Evolutionary conservation across 2,797 vertebrate genomes (phyloP), one percentile per base, ranked within the genome.

Genomic region (Yasuhikotakia modesta): DNA sequence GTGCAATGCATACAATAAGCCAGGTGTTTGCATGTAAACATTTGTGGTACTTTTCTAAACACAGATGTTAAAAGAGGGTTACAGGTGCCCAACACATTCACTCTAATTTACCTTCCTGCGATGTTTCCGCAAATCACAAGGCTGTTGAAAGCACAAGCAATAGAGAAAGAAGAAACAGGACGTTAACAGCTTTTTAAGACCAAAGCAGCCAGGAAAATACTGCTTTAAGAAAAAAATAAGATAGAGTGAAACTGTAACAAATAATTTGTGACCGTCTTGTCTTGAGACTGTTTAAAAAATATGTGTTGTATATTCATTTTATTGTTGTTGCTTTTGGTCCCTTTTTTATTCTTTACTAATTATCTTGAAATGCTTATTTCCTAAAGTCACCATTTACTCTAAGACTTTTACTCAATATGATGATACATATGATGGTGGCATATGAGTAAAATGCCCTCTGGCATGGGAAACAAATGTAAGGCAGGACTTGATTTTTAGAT

Each of bases 111-210:
- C 97, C 97, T 99, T 98, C 95, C 97, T 97, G 93, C 95, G 96
- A 81, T 97, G 96, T 88, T 99, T 99, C 94, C 97, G 96, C 95
- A 99, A 95, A 92, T 99, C 97, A 87, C 97, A 97, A 96, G 97
- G 97, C 97, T 99, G 97, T 93, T 0, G 91, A 92, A 94, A 88
- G 95, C 93, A 80, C 94, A 92, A 93, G 88, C 90, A 91, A 92
- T 84, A 58, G 74, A 86, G 55, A 86, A 78, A 88, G 71, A 72
- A 86, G 81, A 89, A 39, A 74, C 55, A 86, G 22, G 46, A 50
- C n/a, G 52, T 74, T 64, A 69, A 32, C 53, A 24, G 35, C 39
- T 27, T 48, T 60, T 46, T 39, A 48, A 55, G 8, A 65, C 30
- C 75, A 79, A 32, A 58, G 55, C 11, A 27, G 12, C 21, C 4